Evolutionary conservation across 2,888 invertebrate species (phyloP), one percentile per base, ranked within the genome.

Genomic region (Archips xylosteana): DNA sequence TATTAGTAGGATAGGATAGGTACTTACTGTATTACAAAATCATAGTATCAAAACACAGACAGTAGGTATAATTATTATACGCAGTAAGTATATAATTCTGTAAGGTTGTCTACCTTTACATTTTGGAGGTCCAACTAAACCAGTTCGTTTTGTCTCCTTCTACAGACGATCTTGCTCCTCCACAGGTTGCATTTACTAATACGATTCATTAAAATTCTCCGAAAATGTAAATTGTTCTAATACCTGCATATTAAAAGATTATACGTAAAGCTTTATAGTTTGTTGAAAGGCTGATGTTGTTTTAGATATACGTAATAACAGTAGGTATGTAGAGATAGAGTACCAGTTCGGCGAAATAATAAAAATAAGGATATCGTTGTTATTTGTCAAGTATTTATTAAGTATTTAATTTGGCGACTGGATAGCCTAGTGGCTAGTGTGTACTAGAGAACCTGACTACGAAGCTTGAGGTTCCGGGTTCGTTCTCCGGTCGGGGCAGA

Each of bases 81-180:
- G 23, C 8, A 54, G 13, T 5, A 54, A 15, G 9, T 5, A 54
- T 54, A 32, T 3, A 57, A 9, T 32, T 32, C 57, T 32, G 3
- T 57, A 60, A 71, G 71, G 71, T 42, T 36, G n/a, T 59, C 59
- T 36, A 65, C 64, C 71, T 64, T 49, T 65, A 39, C 39, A 59
- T 39, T 71, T 64, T 64, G n/a, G 47, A 70, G 70, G 70, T 57
- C 23, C n/a, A 36, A 36, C 49, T 64, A 57, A 23, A 71, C 71
- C 71, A 39, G 71, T 65, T 71, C 59, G 13, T 13, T 13, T 60
- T 32, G 32, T 32, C 57, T 57, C 23, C 57, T 57, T 15, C 54
- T 13, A 12, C 12, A 6, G 2, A 54, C 32, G 57, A 57, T 10
- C 23, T 32, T 32, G 12, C 32, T 32, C 12, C 4, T 12, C 32